A percentile compares a stretch with the other conserved stretches of the same genome.
phyloP scores from a whole-genome alignment of 2,888 invertebrate species.

The Ligdia adustata region DNA sequence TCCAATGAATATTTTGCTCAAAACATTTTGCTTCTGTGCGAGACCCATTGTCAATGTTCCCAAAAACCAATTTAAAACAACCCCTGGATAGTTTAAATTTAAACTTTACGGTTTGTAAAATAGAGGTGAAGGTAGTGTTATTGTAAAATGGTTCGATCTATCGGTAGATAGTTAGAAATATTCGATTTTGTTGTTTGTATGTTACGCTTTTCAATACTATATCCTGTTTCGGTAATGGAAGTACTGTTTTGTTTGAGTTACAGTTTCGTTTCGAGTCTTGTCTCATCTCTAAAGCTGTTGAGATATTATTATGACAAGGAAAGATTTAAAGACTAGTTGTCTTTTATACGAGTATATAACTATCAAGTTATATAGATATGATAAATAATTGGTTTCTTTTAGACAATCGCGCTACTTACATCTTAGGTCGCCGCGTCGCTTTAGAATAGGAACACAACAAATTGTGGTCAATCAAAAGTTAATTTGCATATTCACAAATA shows the following conservation, averaged over 20 bases:
- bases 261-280: conserved; percentile 12
- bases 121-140: conserved; percentile 30
- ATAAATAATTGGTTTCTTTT: too few relatives aligned
- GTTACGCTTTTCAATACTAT: conserved; percentile 48
- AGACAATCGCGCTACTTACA: too few relatives aligned
- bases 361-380: too few relatives aligned
- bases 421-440: too few relatives aligned
- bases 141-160: conserved; percentile 31
- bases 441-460: too few relatives aligned
- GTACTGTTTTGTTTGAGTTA: conserved; percentile 35
- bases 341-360: too few relatives aligned
- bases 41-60: conserved; percentile 57
- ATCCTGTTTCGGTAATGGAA: conserved; percentile 36
- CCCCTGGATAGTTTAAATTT: conserved; percentile 36
- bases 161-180: conserved; percentile 44
- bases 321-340: too few relatives aligned
- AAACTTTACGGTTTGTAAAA: conserved; percentile 32
- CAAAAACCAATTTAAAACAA: conserved; percentile 41
- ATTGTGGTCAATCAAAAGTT: too few relatives aligned
- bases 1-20: conserved; percentile 76
- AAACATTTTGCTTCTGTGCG: conserved; percentile 68
- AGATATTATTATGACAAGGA: too few relatives aligned
- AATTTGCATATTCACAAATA: too few relatives aligned
- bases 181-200: conserved; percentile 50
- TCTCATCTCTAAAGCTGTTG: conserved; percentile 8